Evolutionary conservation across 2,113 vertebrate genomes (phyloP), one percentile per base, ranked within the genome.

Genomic region (Manacus vitellinus): DNA sequence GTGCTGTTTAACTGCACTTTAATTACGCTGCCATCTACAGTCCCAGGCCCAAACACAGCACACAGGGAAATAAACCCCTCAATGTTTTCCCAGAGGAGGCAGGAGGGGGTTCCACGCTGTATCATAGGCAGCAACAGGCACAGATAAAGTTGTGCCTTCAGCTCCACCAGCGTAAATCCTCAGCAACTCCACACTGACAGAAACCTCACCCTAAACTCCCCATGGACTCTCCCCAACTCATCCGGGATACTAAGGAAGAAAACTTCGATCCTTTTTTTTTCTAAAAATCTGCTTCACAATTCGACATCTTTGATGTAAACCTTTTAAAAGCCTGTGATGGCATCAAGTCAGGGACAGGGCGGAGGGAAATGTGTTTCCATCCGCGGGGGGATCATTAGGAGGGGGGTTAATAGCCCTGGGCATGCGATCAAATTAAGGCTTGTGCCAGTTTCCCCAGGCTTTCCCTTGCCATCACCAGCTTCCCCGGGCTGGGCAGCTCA

Each of bases 361-460:
- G 81, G 89, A 95, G 66, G 71, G 62, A 90, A 96, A 68, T 4
- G 49, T 28, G 85, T 71, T 95, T 97, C 85, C n/a, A 14, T 73
- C 76, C 9, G 1, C 54, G 61, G 66, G 83, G 85, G 68, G 52
- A 95, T 80, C 78, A 77, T 82, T 77, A 61, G 78, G 68, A 91
- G 23, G 70, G 89, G 78, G 74, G 78, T 94, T 92, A 95, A 96
- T 92, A 79, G 79, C 81, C 88, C 91, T 56, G 95, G 95, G 93
- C 95, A 85, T 51, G 68, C 22, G 22, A 90, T 89, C 90, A 91
- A 91, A 91, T 94, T 66, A 15, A 92, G 56, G 77, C n/a, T 74
- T 41, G 80, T 83, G 95, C 96, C 95, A 95, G 90, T 89, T 96
- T 82, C 77, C 88, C 80, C 65, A 73, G 83, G 83, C 67, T 77